Conservation (phyloP, 2,797 vertebrate species). For the Florisuga fusca region DNA sequence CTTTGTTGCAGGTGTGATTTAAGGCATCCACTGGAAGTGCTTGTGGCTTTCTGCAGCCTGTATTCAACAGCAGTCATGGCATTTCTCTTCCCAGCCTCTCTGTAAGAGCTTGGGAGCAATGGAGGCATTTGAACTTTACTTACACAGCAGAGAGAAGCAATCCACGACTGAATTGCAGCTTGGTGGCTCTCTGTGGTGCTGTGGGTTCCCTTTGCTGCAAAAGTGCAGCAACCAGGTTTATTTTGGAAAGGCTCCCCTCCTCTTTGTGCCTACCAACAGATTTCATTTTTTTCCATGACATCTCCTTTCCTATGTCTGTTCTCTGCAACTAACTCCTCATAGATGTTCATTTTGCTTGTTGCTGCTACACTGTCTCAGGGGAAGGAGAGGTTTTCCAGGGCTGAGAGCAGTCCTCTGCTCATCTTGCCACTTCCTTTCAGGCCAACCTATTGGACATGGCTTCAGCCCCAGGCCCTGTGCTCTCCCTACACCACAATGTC, state of each 20-base stretch:
- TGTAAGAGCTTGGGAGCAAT: constrained; percentile 18
- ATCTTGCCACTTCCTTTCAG: neutral
- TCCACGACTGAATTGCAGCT: neutral
- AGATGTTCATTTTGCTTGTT: neutral
- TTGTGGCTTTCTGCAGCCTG: neutral
- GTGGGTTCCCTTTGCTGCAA: neutral
- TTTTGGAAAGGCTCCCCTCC: neutral
- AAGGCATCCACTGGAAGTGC: neutral
- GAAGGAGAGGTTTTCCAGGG: neutral
- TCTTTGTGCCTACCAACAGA: neutral
- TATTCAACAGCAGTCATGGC: neutral
- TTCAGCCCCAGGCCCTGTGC: neutral
- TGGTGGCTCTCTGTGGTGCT: neutral
- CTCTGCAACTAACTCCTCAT: neutral
- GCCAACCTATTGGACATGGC: neutral
- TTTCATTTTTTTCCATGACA: neutral
- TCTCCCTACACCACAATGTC: neutral
- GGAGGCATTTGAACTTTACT: constrained; percentile 24
- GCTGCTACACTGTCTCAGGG: neutral
- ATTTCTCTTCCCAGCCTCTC: constrained; percentile 28
- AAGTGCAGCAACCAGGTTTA: neutral
- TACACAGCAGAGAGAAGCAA: neutral
- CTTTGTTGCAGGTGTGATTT: neutral
- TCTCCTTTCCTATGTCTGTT: neutral
- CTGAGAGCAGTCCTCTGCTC: neutral